These are phyloP conservation scores for Euura lappo DNA, from an alignment of 1,140 invertebrate genomes.

Conservation along the genomic window DNA sequence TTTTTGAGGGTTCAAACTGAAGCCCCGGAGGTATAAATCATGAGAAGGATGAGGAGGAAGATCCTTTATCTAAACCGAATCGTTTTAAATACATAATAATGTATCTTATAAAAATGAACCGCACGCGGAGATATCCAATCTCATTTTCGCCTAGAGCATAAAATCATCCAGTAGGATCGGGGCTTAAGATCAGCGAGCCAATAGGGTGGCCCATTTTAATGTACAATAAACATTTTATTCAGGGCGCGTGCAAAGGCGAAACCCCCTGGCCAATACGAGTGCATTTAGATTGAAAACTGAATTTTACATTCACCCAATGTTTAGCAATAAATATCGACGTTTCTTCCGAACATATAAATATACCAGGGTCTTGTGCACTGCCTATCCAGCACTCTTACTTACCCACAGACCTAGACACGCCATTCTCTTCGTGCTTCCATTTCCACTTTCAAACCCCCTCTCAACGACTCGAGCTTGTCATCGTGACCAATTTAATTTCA, in stretches of 20 bases:
- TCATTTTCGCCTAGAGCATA: slow-evolving; percentile 8
- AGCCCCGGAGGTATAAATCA: slow-evolving; percentile 7
- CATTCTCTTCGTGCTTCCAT: not conserved
- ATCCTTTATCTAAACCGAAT: slow-evolving; percentile 10
- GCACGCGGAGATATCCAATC: not conserved
- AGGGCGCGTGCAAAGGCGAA: slow-evolving; percentile 23
- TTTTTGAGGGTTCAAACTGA: slow-evolving; percentile 3
- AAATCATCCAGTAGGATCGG: slow-evolving; percentile 9
- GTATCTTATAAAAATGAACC: slow-evolving; percentile 10
- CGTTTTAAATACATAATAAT: slow-evolving; percentile 6
- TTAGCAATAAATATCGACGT: slow-evolving; percentile 48
- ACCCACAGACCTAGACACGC: not conserved
- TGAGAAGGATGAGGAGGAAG: slow-evolving; percentile 2
- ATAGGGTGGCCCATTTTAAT: slow-evolving; percentile 39
- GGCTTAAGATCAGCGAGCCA: slow-evolving; percentile 15
- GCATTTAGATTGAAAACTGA: slow-evolving; percentile 55
- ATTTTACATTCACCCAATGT: slow-evolving; percentile 50
- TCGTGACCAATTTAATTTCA: too few relatives aligned
- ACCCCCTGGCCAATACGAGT: slow-evolving; percentile 33
- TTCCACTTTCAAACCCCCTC: too few relatives aligned
- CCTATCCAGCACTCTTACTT: not conserved
- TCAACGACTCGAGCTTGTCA: too few relatives aligned
- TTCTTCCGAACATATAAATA: slow-evolving; percentile 23
- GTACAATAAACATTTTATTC: slow-evolving; percentile 48
- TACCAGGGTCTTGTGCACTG: not conserved